Evolutionary conservation across 2,888 invertebrate species (phyloP), one percentile per base, ranked within the genome.

Genomic region (Drosophila multiciliata): DNA sequence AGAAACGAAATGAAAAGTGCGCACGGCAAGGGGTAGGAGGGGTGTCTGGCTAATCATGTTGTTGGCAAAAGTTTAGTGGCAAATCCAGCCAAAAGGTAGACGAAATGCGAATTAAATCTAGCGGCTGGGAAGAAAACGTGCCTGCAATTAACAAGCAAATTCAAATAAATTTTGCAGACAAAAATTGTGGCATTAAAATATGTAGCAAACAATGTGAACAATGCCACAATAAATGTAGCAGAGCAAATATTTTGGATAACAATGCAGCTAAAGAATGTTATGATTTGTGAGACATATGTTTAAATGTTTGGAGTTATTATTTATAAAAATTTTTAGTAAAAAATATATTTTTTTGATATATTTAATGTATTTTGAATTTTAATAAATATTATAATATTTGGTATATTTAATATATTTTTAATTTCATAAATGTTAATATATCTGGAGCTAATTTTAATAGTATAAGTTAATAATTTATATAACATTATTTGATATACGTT

Each of bases 81-180:
- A 65, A 64, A 50, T 23, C 15, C 40, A 53, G 38, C 64, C 65
- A 75, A 45, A 23, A 23, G 45, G 45, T 4, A 15, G 68, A 61
- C 36, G 36, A 63, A 57, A 57, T 49, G 45, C 54, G 20, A 52
- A 26, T 59, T 38, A 36, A 61, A 48, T 50, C 35, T 50, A 35
- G 35, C 45, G 20, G 49, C 20, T 20, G 48, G 36, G 23, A 42
- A 9, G 59, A 9, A 61, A 69, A 33, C 52, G 50, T 20, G 64
- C 6, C 52, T 67, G 62, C 52, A 71, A 75, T 74, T 74, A 67
- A 42, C 58, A n/a, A 7, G 7, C 9, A 66, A 78, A 66, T 62
- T 45, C 65, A 54, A 75, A 68, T 52, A 48, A 62, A 52, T 61
- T 11, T 40, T 35, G 45, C 60, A 55, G 20, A 11, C 5, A 12